Base-by-base conservation (phyloP, 1,140 invertebrate species). In the Camponotus pennsylvanicus region DNA sequence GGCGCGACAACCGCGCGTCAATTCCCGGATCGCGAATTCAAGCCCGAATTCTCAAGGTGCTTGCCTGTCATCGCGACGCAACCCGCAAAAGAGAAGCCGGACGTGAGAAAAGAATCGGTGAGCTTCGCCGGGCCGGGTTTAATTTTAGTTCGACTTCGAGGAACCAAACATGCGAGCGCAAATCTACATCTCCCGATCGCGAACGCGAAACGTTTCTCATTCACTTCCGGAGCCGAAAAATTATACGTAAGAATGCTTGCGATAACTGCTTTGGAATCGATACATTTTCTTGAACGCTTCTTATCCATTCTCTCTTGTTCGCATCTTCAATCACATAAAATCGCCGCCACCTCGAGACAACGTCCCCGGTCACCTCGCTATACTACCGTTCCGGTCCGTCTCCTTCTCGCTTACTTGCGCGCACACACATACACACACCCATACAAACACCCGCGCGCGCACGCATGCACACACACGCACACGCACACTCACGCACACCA, bases 101-200 rank as follows among this genome's bases (percentile, higher is more conserved):
- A 83, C 79, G 79, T 70, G 79, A 73, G 69, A 83, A 75, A 83
- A 83, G 69, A 83, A 83, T 83, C 69, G 49, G 79, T 57, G 79
- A 75, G 40, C 71, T 55, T 75, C 55, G 79, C 69, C 79, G 55
- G 79, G 34, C 55, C 75, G 67, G 79, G 70, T 83, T 83, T 83
- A 83, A 83, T 61, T 83, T 83, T 83, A 83, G 79, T 83, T 63
- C 69, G 42, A 83, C 79, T 83, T 75, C 69, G 79, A 83, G 32
- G 79, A 83, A 83, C 57, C 69, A 69, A 82, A 75, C 78, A 52
- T 82, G 78, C 78, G 78, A 83, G 79, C 70, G 79, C 79, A 69
- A 32, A 71, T 71, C 42, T 71, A 71, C 69, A 32, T 55, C 45
- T 73, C 70, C n/a, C 70, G 40, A 69, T 69, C 66, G 66, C 69